These are phyloP conservation scores for Epinotia bilunana DNA, from an alignment of 2,888 invertebrate genomes.

Conservation along the genomic window DNA sequence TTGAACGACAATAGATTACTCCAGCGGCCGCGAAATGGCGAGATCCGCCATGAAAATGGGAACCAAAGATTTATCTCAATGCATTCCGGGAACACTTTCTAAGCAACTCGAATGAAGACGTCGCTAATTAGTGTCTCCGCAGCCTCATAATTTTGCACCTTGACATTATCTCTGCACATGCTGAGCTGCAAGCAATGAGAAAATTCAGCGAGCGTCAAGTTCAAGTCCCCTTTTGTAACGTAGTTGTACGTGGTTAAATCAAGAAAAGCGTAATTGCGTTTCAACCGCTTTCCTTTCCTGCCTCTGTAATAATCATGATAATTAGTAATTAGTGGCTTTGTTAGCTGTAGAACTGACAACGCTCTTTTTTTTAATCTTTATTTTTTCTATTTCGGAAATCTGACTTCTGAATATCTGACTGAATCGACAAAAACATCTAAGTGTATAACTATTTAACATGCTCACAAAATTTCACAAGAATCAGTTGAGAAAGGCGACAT, in stretches of 20 bases:
- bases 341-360: too few species aligned
- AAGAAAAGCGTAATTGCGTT: background rate
- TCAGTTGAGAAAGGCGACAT: too few species aligned
- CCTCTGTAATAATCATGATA: background rate
- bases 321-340: too few species aligned
- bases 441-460: too few species aligned
- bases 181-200: conserved; percentile 16
- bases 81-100: conserved; percentile 21
- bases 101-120: conserved; percentile 35
- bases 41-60: conserved; percentile 6
- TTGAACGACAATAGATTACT: background rate
- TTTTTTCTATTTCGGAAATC: too few species aligned
- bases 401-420: too few species aligned
- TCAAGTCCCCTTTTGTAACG: background rate
- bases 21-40: background rate
- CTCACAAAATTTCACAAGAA: too few species aligned
- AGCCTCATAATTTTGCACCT: conserved; percentile 37
- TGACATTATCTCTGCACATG: background rate
- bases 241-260: background rate
- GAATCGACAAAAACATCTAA: too few species aligned
- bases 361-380: too few species aligned
- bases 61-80: conserved; percentile 10
- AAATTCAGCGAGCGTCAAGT: background rate
- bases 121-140: conserved; percentile 35
- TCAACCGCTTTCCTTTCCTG: background rate